Evolutionary conservation across 1,140 invertebrate genomes (phyloP), one percentile per base, ranked within the genome.

Genomic region (Drosophila rufa): DNA sequence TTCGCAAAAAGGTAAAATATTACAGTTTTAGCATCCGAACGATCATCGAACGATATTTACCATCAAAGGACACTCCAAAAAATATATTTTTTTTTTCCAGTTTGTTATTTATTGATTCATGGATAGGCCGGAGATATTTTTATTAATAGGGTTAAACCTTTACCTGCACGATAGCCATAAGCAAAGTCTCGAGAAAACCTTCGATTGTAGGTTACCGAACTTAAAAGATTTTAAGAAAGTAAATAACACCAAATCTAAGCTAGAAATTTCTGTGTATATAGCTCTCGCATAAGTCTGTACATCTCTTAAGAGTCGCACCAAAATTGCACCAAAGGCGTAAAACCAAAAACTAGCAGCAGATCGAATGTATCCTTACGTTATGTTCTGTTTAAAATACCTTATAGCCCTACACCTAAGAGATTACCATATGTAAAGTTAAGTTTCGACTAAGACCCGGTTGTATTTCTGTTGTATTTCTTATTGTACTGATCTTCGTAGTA

Each of bases 401-500:
- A 42, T 53, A 45, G 27, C 9, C 17, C 17, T 40, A 15, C 11
- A 27, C n/a, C 3, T 58, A 56, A 69, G 57, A 45, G 17, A 45
- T 17, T 30, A 14, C 14, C 11, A 55, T 30, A 33, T 61, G 4
- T n/a, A 43, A 33, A 8, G 2, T 4, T 70, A 82, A 69, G 70
- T 53, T 51, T 45, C 36, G 61, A 15, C 11, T 75, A 87, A 46
- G 75, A 57, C 42, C 48, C 47, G 81, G 71, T 84, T 84, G 81
- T 87, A 83, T 58, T 58, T 59, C 60, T 77, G 64, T 80, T 86
- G 56, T 75, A 86, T 70, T 64, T 69, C 51, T 47, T 74, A 82
- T 68, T 79, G 85, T 89, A 89, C 85, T 90, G 84, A 89, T 75
- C 68, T 80, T 80, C 50, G 69, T 84, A 90, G 84, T 90, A 89